Evolutionary conservation across 2,113 vertebrate species (phyloP), one percentile per base, ranked within the genome.

Genomic region (Brachypteracias leptosomus): DNA sequence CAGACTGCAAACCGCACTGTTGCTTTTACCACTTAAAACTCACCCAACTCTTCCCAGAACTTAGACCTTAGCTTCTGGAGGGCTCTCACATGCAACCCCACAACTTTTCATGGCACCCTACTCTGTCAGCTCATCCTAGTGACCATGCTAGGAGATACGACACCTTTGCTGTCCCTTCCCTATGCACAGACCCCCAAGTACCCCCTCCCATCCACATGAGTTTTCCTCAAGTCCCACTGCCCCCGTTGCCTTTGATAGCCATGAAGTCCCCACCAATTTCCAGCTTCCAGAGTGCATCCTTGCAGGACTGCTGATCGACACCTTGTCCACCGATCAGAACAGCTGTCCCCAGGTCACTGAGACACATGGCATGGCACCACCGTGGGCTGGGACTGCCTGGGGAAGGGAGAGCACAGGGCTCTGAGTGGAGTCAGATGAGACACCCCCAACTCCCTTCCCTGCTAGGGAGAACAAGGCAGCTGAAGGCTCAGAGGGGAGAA

Each of bases 311-410:
- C 33, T 98, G 97, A 70, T 98, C 71, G 2, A 85, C 68, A 9
- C 97, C 97, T 96, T 98, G 98, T 46, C 99, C 99, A 55, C 99
- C 99, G 10, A 99, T 97, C 71, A 99, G 95, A 95, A 99, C 73
- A 92, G 98, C 99, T 5, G 98, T 99, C 42, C 98, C 93, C 20
- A 81, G 95, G 90, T 99, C 99, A 93, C 96, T 98, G 94, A 99
- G 97, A 96, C 99, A 99, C 98, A 99, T 98, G 6, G 98, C 93
- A 36, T 99, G 99, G 81, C 98, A 97, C 98, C 99, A 99, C 46
- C 99, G 98, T 29, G 97, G 95, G 74, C 97, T 92, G 93, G 99
- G 99, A 92, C 97, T 96, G 16, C 70, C 98, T 98, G 93, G 14
- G 36, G 42, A 78, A n/a, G 46, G 29, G 31, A 88, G 61, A 93